Evolutionary conservation across 2,113 vertebrate genomes (phyloP).

Genomic region (Oceanites oceanicus): DNA sequence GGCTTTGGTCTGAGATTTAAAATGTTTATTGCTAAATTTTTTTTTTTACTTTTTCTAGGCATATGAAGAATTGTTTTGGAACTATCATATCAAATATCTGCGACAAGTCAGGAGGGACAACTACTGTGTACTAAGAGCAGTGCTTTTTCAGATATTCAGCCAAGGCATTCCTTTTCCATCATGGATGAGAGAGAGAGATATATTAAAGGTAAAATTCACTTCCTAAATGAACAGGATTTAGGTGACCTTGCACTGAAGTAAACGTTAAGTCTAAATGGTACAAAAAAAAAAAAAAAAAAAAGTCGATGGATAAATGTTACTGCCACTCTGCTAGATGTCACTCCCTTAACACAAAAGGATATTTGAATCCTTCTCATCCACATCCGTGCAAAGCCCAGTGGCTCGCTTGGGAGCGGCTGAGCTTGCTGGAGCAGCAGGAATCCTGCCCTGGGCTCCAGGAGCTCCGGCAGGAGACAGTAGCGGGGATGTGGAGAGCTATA

Average conservation of each 20-base stretch:
- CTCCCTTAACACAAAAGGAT: background rate
- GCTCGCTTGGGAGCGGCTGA: background rate
- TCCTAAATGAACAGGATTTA: background rate
- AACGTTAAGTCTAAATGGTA: background rate
- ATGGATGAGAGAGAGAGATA: conserved; percentile 82
- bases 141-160: conserved; percentile 80
- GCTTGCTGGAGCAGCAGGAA: background rate
- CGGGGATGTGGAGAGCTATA: background rate
- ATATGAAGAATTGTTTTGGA: conserved; percentile 75
- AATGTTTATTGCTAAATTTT: background rate
- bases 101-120: conserved; percentile 75
- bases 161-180: conserved; percentile 77
- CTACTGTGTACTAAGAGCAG: conserved; percentile 73
- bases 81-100: conserved; percentile 70
- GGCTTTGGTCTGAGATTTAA: background rate
- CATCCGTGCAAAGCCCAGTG: background rate
- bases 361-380: background rate
- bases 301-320: background rate
- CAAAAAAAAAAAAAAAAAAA: background rate
- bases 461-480: accelerated
- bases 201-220: conserved; percentile 73
- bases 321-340: background rate
- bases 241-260: background rate
- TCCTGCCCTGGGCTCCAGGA: background rate
- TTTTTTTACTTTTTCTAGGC: conserved; percentile 54